Conservation (phyloP, 2,797 vertebrate genomes). For the Crocidura indochinensis region DNA sequence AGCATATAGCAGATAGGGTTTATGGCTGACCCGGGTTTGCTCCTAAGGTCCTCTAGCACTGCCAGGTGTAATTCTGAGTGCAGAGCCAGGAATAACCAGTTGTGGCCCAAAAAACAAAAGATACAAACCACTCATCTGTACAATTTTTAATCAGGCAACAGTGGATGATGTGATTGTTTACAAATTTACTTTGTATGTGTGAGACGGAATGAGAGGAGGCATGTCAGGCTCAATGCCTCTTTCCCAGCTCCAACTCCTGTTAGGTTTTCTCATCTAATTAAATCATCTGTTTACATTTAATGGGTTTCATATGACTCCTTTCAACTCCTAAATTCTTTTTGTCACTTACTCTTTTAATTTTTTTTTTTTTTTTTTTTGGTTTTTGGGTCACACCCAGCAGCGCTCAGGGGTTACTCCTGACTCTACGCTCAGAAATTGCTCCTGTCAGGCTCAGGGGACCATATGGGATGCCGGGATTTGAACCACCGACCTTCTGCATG, state of each 20-base stretch:
- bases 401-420: too few relatives aligned
- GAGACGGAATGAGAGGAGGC: neutral
- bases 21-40: too few relatives aligned
- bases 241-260: conserved; percentile 29
- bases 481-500: too few relatives aligned
- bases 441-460: too few relatives aligned
- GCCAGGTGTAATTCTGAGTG: too few relatives aligned
- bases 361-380: conserved; percentile 20
- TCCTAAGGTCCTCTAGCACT: too few relatives aligned
- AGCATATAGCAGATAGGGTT: too few relatives aligned
- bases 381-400: too few relatives aligned
- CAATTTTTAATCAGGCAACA: conserved; percentile 9
- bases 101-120: too few relatives aligned
- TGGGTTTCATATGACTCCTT: neutral
- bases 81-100: too few relatives aligned
- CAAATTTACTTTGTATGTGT: neutral
- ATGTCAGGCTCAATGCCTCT: neutral
- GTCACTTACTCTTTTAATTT: neutral
- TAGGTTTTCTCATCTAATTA: conserved; percentile 21
- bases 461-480: too few relatives aligned
- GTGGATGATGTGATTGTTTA: neutral
- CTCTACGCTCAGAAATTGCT: too few relatives aligned
- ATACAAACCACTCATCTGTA: neutral
- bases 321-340: neutral
- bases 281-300: conserved; percentile 62